A percentile compares a stretch with the other conserved stretches of the same genome.
Evolutionary conservation across 2,797 vertebrate species (phyloP).

Genomic region (Takifugu rubripes): DNA sequence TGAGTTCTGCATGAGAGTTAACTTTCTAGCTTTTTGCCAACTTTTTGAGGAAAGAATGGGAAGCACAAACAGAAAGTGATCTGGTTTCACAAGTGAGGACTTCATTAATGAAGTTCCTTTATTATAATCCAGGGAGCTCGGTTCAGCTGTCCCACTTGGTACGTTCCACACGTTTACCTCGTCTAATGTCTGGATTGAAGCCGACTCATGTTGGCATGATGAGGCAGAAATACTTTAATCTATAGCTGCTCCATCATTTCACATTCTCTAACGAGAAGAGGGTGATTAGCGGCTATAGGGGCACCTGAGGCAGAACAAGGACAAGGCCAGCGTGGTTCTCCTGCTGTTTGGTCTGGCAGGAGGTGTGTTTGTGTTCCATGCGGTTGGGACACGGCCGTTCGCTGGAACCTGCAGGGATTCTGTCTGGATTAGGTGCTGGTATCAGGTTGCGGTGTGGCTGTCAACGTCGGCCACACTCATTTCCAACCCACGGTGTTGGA

Average conservation of each 20-base stretch:
- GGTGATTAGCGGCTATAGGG: conserved; percentile 40
- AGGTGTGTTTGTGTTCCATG: conserved; percentile 56
- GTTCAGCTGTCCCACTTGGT: neutral
- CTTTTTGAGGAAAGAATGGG: too few species aligned
- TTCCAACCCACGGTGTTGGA: conserved; percentile 23
- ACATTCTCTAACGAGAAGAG: conserved; percentile 49
- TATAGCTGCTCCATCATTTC: conserved; percentile 32
- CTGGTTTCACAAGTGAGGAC: too few species aligned
- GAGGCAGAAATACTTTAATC: conserved; percentile 10
- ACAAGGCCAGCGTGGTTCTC: conserved; percentile 3
- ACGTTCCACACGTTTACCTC: neutral
- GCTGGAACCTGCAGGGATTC: conserved; percentile 55
- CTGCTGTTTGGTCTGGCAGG: conserved; percentile 38
- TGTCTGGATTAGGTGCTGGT: conserved; percentile 69
- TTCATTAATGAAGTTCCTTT: too few species aligned
- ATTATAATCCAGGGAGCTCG: too few species aligned
- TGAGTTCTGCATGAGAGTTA: too few species aligned
- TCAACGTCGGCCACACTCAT: conserved; percentile 39
- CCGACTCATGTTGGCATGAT: conserved; percentile 2
- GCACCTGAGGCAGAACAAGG: conserved; percentile 40
- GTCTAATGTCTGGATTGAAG: neutral
- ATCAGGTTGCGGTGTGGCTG: conserved; percentile 59
- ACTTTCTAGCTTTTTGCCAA: neutral
- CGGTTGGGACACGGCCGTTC: conserved; percentile 30
- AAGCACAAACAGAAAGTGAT: too few species aligned